Base-by-base conservation (phyloP, 2,113 vertebrate genomes). In the Antidorcas marsupialis region DNA sequence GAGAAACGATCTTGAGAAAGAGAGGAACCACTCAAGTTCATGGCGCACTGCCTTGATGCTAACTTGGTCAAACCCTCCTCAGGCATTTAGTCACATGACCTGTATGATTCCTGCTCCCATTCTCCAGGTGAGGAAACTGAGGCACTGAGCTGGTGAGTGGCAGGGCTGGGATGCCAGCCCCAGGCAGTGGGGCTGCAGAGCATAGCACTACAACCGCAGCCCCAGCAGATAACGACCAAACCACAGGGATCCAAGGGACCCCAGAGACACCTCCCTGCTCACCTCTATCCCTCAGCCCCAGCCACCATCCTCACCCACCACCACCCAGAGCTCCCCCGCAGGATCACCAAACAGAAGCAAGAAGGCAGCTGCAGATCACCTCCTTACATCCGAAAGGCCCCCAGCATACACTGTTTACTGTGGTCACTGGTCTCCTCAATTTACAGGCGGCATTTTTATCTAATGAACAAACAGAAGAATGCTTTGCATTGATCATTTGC, bases 11-110 rank as follows among this genome's bases (percentile, higher is more conserved):
- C 39, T 15, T 4, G 43, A 78, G 23, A 16, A 23, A 16, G 47
- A 81, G 13, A 36, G 28, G 3, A 13, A 14, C 28, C 2, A 7
- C 15, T 67, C 43, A 19, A 12, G 25, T 6, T 5, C 0, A 12
- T 1, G 5, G 27, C 5, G 0, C 17, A 5, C 27, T 12, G 59
- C 47, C 33, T 25, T 23, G 3, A 0, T 1, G 5, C n/a, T 52
- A 15, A 19, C 93, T 33, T 7, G 33, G 39, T 28, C 30, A 39
- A 19, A 3, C 8, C 15, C 19, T 33, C 36, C 15, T 6, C 3
- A 82, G 60, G n/a, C 23, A 17, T 39, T 5, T 3, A 17, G 21
- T 33, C 43, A 14, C 12, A 6, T 1, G n/a, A 3, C 23, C 62
- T 23, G 12, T 67, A 19, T 25, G 16, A 45, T 9, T 39, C 25